These are phyloP conservation scores for Pseudomugil tenellus DNA, from an alignment of 2,797 vertebrate genomes.

Conservation along the genomic window DNA sequence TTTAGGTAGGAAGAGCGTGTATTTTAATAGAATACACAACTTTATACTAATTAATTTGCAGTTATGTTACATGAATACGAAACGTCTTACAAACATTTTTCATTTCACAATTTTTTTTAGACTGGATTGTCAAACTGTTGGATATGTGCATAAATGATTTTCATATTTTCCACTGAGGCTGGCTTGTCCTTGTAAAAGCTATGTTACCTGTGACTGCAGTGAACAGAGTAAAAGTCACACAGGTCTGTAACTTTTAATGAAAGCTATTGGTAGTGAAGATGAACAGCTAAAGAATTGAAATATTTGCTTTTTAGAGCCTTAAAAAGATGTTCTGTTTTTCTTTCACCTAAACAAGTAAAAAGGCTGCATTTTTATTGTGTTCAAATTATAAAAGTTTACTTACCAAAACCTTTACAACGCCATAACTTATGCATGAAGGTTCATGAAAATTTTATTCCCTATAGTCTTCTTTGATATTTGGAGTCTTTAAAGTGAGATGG, in stretches of 20 bases:
- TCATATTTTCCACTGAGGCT: neutral
- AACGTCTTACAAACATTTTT: too few species aligned
- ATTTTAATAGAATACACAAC: too few species aligned
- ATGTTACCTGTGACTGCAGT: too few species aligned
- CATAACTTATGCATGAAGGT: neutral
- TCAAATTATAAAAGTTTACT: too few species aligned
- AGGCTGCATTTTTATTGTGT: too few species aligned
- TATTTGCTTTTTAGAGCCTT: neutral
- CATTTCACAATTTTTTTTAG: too few species aligned
- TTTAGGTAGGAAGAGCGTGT: too few species aligned
- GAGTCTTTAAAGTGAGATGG: constrained; percentile 59
- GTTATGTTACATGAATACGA: too few species aligned
- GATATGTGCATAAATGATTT: too few species aligned
- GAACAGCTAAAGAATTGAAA: neutral
- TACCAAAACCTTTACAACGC: neutral
- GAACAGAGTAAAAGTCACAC: too few species aligned
- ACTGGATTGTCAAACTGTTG: too few species aligned
- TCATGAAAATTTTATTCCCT: neutral
- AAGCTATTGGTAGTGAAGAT: neutral
- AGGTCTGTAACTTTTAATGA: neutral
- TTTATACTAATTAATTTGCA: too few species aligned
- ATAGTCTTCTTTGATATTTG: constrained; percentile 79
- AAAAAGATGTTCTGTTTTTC: neutral
- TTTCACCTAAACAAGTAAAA: neutral
- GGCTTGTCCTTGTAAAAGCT: neutral